Conservation (phyloP, 2,113 vertebrate genomes). For the Thamnaconus septentrionalis region DNA sequence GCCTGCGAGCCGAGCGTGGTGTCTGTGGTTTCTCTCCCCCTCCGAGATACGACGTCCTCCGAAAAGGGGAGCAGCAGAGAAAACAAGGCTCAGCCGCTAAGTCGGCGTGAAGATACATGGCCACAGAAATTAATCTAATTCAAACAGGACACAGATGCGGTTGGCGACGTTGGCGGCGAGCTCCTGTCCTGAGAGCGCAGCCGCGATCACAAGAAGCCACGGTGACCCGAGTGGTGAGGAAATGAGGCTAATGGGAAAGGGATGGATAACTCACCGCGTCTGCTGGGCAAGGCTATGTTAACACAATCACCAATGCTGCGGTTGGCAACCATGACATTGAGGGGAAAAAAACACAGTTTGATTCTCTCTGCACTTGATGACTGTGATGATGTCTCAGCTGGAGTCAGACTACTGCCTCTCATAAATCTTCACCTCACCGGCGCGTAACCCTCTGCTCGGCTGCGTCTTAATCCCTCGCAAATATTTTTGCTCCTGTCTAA, state of each 20-base stretch:
- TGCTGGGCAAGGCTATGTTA: constrained; percentile 39
- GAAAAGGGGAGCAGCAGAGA: neutral
- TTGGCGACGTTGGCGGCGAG: constrained; percentile 29
- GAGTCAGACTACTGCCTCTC: constrained; percentile 45
- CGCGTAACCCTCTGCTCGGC: constrained; percentile 40
- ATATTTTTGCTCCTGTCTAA: constrained; percentile 48
- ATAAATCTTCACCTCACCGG: constrained; percentile 57
- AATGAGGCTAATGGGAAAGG: constrained; percentile 17
- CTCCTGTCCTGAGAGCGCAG: constrained; percentile 38
- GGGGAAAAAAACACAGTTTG: constrained; percentile 20
- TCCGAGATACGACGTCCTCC: constrained; percentile 10
- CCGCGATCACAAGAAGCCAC: constrained; percentile 18
- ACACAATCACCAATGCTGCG: constrained; percentile 36
- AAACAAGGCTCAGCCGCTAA: constrained; percentile 1
- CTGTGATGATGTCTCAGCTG: constrained; percentile 31
- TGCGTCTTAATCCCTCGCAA: constrained; percentile 55
- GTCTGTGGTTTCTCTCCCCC: constrained; percentile 34
- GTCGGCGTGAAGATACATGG: constrained; percentile 36
- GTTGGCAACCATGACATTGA: constrained; percentile 44
- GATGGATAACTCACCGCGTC: constrained; percentile 25
- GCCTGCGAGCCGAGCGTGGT: constrained; percentile 29
- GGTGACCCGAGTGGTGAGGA: neutral
- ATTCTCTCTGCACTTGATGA: constrained; percentile 27
- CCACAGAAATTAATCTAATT: constrained; percentile 35
- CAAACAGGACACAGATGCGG: constrained; percentile 30